phyloP scores from a whole-genome alignment of 2,888 invertebrate species.

The Caprella mutica region DNA sequence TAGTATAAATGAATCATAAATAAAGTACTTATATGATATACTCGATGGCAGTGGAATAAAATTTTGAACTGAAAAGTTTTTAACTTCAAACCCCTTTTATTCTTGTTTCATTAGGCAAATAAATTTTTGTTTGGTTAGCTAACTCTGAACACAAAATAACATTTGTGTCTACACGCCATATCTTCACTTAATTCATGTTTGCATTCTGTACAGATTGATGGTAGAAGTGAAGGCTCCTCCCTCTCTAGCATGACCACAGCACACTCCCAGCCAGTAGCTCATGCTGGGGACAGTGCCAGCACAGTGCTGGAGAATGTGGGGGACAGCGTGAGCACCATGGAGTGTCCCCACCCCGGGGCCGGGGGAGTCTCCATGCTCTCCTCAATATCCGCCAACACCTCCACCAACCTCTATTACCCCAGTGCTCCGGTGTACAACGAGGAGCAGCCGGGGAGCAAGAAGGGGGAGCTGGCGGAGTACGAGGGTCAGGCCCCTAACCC shows the following conservation, averaged over 20 bases:
- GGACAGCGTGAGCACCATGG: neutral
- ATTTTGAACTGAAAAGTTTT: too few species aligned
- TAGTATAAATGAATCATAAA: too few species aligned
- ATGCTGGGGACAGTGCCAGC: constrained; percentile 13
- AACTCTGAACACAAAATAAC: neutral
- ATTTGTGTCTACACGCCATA: neutral
- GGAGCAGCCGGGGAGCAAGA: constrained; percentile 9
- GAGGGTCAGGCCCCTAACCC: constrained; percentile 5
- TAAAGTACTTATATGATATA: too few species aligned
- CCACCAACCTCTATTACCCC: constrained; percentile 7
- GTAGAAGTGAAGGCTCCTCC: too few species aligned
- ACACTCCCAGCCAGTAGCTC: too few species aligned
- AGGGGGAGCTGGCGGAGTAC: constrained; percentile 10
- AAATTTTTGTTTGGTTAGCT: neutral
- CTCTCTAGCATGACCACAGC: too few species aligned
- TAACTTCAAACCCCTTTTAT: too few species aligned
- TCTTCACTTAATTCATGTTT: neutral
- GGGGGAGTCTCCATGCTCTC: constrained; percentile 2
- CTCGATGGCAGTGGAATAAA: too few species aligned
- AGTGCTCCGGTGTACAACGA: too few species aligned
- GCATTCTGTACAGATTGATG: too few species aligned
- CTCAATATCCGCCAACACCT: constrained; percentile 8
- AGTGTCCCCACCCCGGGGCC: neutral
- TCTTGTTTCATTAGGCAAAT: neutral
- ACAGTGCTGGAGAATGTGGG: constrained; percentile 3